Evolutionary conservation across 2,888 invertebrate genomes (phyloP), one percentile per base, ranked within the genome.

Genomic region (Gastrophysa polygoni): DNA sequence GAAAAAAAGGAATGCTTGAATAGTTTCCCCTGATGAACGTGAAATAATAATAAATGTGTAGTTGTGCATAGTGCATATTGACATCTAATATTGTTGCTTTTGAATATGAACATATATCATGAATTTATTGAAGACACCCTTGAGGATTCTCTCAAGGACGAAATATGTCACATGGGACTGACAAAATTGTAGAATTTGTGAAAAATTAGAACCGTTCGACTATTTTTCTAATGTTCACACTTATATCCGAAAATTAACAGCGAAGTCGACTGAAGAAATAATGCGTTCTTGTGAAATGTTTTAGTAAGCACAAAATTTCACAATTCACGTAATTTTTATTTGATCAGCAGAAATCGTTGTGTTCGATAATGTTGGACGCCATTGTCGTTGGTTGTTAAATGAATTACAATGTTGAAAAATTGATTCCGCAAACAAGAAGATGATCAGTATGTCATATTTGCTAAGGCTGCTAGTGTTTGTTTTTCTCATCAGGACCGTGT

Each of bases 401-500:
- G 38, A 38, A 14, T n/a, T 38, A 38, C n/a, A 14, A 38, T 38
- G 14, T 38, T n/a, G 38, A 38, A 2, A 11, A 24, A 38, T 38
- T 38, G 38, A n/a, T 38, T 14, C 14, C n/a, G 32, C 51, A 20
- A 18, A 51, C 10, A 20, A 51, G 16, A 56, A 59, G 47, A 38
- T 7, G 7, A 7, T 50, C 44, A 57, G 51, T 24, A 64, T 64
- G 64, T 34, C 34, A 34, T 61, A 61, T 58, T 61, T 64, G 21
- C 47, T 32, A 43, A 44, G 51, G 24, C 55, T 61, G 38, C 18
- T 61, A 11, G 3, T 64, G 24, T 46, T 61, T 46, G 28, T 51
- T 46, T 20, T 55, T 20, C 14, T 34, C 34, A 56, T 57, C 32
- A 20, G 50, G 18, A 55, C 21, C 29, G 49, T 54, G 43, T 29